Base-by-base conservation (phyloP, 2,888 invertebrate genomes). In the Alloplasta piceator region DNA sequence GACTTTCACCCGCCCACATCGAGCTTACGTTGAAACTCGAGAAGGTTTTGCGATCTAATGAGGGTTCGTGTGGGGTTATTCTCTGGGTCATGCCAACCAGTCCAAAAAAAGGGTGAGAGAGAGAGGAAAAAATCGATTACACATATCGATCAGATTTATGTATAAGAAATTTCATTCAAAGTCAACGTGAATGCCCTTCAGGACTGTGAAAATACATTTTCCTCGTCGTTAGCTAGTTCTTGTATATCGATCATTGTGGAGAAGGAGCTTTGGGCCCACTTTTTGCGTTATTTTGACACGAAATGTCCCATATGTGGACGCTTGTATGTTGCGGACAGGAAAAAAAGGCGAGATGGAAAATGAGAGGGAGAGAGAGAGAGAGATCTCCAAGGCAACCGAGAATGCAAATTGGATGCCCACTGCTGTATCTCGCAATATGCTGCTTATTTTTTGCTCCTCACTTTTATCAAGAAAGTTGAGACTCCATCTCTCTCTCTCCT, bases 341-440 rank as follows among this genome's bases (percentile, higher is more conserved):
- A 12, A 14, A 52, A 14, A 52, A 14, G 12, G 52, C 4, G 52
- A 52, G n/a, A n/a, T n/a, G n/a, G n/a, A n/a, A n/a, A n/a, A n/a
- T n/a, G n/a, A 6, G 12, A 16, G 41, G 14, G 55, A 52, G 46
- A 67, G 26, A 14, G 64, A 68, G 43, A 58, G 73, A 26, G 68
- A 7, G 12, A 70, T 73, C 68, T 81, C 80, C 80, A 55, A 67
- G 72, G 76, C 68, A 77, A 82, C 77, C 67, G 72, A 63, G 48
- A 64, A 79, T 67, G 71, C 82, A 82, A 83, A 83, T 83, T 83
- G 83, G 83, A 83, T 82, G 80, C 70, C 61, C 60, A 60, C 74
- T 26, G 10, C 12, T 39, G 41, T 38, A 67, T 66, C 56, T 58
- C 74, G 74, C 78, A 68, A 73, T 72, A 67, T 67, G 50, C 26